These are phyloP conservation scores for Laothoe populi DNA, from an alignment of 2,888 invertebrate genomes.

Conservation along the genomic window DNA sequence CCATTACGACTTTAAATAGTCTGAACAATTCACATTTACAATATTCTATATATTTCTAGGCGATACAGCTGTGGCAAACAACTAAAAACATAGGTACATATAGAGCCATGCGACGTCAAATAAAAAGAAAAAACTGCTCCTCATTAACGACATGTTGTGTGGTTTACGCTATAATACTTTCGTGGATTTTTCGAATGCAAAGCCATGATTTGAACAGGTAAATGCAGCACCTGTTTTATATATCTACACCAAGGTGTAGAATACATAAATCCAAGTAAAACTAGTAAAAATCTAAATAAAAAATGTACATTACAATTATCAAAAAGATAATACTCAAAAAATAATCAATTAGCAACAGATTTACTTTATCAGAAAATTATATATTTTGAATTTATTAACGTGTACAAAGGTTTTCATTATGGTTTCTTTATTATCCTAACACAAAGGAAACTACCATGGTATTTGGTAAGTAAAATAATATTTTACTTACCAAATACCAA, in stretches of 20 bases:
- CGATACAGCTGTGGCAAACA: background rate
- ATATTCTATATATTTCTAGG: too few species aligned
- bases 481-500: too few species aligned
- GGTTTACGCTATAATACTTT: slow-evolving; percentile 12
- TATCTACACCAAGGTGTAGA: background rate
- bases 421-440: background rate
- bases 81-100: background rate
- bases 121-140: background rate
- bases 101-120: background rate
- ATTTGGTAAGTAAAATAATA: background rate
- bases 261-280: too few species aligned
- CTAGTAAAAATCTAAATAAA: too few species aligned
- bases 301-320: too few species aligned
- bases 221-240: background rate
- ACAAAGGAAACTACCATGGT: background rate
- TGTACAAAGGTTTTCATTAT: background rate
- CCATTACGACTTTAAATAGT: too few species aligned
- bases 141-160: slow-evolving; percentile 14
- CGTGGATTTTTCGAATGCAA: background rate
- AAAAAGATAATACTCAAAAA: too few species aligned
- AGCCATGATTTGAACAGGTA: background rate
- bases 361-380: too few species aligned
- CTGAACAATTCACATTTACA: too few species aligned
- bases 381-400: background rate
- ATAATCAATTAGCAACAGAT: too few species aligned